Evolutionary conservation across 2,113 vertebrate genomes (phyloP), one percentile per base, ranked within the genome.

Genomic region (Vulpes ferrilata): DNA sequence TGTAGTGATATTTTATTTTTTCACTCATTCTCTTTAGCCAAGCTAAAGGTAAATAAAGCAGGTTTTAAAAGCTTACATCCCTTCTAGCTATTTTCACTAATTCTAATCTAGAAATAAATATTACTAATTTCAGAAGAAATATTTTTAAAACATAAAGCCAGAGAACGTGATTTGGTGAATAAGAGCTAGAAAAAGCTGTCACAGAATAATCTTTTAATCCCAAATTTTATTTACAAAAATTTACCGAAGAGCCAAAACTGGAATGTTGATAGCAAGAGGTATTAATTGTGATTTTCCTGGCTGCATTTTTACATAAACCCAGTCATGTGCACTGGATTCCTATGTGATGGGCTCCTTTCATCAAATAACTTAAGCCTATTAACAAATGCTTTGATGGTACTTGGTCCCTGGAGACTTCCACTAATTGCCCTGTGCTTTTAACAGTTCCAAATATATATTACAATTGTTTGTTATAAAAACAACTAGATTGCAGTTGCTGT

Each of bases 341-440:
- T 94, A 74, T 48, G 71, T 88, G 55, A 96, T 71, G 78, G 20
- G 30, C 62, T 38, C 94, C 67, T 93, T 96, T 97, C 71, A 96
- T 92, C 88, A 97, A 97, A 96, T 95, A 96, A 95, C 48, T 92
- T 96, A 96, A 96, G 90, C 81, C 88, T 96, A 93, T 97, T 97
- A 98, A 97, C 94, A 97, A 96, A 86, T 22, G 92, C 88, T 97
- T 96, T 96, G 93, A 95, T 95, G 90, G 53, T 76, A 95, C 76
- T 96, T 30, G 65, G 90, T 91, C 97, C 82, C 15, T 38, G 78
- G 97, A 97, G 98, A 96, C 73, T 97, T 96, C 81, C 55, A 93
- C 76, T 95, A 98, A 98, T 95, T 97, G 81, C 88, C 38, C 80
- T 94, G 30, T 95, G 96, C 90, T 97, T 96, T 98, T 96, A 92